Evolutionary conservation across 2,113 vertebrate genomes (phyloP), one percentile per base, ranked within the genome.

Genomic region (Danio rerio): DNA sequence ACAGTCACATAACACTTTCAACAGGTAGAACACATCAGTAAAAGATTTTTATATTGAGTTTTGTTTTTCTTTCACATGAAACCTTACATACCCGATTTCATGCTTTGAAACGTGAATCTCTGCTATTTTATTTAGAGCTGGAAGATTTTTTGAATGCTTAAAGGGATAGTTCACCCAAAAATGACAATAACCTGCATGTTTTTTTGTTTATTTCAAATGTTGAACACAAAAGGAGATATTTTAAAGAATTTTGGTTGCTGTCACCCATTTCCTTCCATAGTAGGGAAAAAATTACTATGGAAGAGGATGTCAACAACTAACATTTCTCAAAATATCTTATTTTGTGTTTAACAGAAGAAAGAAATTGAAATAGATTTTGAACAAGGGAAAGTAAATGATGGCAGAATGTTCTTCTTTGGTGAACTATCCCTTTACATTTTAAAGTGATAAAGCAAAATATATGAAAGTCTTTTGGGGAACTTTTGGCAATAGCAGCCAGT

Each of bases 51-150:
- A 59, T 73, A n/a, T 20, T 13, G 9, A 50, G 5, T 9, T 49
- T 62, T 49, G 6, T 49, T 77, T 77, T 71, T 15, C 7, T 70
- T 21, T 71, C 66, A 69, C 42, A 42, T 47, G 7, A 68, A 69
- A 69, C 55, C n/a, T 47, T 45, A 75, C 5, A 7, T 21, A 10
- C n/a, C 20, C 56, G 20, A 1, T 31, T 31, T 31, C n/a, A 70
- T 70, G 50, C 68, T 70, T 50, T 50, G 68, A 70, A 50, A 70
- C 20, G 18, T 7, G n/a, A 55, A 20, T 20, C 6, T 61, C 59
- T 76, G 59, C 10, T 59, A 59, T 31, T 47, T 76, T 59, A 59
- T 31, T 47, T 76, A 16, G 56, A 47, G 55, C 56, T 21, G 21
- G n/a, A 61, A 21, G 55, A 6, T 3, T 74, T n/a, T 10, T 58